Percentiles rank a stretch among this genome's conserved stretches.
These are phyloP conservation scores for Coluber constrictor DNA, from an alignment of 2,797 vertebrate species.

Conservation along the genomic window DNA sequence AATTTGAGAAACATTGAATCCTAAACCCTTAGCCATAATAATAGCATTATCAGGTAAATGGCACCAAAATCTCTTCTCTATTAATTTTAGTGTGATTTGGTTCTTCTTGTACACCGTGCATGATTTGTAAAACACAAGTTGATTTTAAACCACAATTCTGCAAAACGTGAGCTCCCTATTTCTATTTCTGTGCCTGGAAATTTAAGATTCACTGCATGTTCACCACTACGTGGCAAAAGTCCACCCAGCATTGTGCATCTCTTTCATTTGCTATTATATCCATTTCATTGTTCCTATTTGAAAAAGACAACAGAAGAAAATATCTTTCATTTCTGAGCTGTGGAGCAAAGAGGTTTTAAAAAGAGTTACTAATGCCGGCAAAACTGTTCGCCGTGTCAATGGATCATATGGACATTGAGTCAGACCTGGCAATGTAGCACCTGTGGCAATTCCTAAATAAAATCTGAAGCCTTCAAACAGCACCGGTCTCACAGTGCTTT, in stretches of 20 bases:
- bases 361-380: background rate
- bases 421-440: background rate
- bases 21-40: background rate
- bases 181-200: background rate
- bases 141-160: background rate
- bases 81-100: background rate
- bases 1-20: background rate
- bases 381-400: background rate
- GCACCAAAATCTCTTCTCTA: background rate
- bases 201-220: background rate
- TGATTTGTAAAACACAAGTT: background rate
- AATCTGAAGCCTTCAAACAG: background rate
- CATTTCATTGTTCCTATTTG: background rate
- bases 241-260: background rate
- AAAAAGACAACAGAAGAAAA: background rate
- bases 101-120: background rate
- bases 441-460: background rate
- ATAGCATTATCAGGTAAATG: background rate
- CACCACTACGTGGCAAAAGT: background rate
- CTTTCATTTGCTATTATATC: no score
- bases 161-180: background rate
- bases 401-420: background rate
- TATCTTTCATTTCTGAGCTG: background rate
- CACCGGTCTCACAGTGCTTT: background rate
- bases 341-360: background rate